Conservation (phyloP, 2,113 vertebrate genomes). For the Myotis brandtii region DNA sequence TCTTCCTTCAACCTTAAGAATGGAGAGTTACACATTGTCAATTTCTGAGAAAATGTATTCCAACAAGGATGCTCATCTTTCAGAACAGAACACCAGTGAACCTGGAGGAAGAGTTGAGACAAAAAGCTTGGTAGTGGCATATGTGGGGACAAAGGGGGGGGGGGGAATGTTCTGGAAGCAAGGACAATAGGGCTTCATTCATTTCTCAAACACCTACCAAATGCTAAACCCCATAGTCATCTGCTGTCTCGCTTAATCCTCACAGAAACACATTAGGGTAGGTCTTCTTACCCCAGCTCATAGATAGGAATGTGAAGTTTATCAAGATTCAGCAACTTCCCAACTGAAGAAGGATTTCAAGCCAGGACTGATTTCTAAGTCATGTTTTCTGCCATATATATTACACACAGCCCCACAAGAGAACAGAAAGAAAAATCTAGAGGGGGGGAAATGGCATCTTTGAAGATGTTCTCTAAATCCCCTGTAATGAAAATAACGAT, state of each 20-base stretch:
- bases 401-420: neutral
- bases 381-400: neutral
- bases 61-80: neutral
- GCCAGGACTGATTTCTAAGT: neutral
- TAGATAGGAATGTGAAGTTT: neutral
- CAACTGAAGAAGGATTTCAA: neutral
- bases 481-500: neutral
- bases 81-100: neutral
- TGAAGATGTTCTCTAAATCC: neutral
- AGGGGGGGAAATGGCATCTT: neutral
- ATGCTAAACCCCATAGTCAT: neutral
- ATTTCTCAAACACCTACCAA: neutral
- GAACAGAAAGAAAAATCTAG: neutral
- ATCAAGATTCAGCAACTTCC: neutral
- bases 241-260: neutral
- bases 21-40: neutral
- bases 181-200: neutral
- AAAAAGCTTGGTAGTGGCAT: neutral
- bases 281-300: neutral
- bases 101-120: neutral
- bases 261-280: neutral
- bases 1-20: neutral
- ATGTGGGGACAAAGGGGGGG: neutral
- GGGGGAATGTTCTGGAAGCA: neutral
- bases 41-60: neutral